Base-by-base conservation (phyloP, 2,113 vertebrate species). In the Oncorhynchus clarkii region DNA sequence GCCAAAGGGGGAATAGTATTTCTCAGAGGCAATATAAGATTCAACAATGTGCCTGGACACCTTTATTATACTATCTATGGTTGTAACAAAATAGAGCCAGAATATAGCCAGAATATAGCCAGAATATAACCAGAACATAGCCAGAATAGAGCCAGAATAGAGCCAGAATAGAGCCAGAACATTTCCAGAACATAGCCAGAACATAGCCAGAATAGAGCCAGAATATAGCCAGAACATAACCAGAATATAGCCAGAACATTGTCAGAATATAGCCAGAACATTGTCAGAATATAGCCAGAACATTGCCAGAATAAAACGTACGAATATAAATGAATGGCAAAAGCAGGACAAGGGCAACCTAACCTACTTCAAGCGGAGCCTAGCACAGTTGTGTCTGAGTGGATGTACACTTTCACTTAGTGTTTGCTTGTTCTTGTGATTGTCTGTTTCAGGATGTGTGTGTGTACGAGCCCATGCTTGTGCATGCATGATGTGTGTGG, bases 361-460 rank as follows among this genome's bases (percentile, higher is more conserved):
- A 67, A 67, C 65, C 65, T 29, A 67, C 59, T 24, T 24, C 1
- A 62, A 5, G 59, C 9, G 59, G n/a, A 24, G 16, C 51, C 59
- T 22, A 24, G 59, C 8, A 22, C 18, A 31, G 39, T 51, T 29
- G n/a, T 60, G 2, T 79, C 13, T 66, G 9, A 39, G 29, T 71
- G 66, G 75, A 59, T 78, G 6, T 34, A 26, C 39, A 39, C 39
- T 39, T 39, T 39, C 8, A 39, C 39, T 39, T 39, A 51, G 51
- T 60, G 45, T 60, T 27, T 34, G 29, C 13, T 3, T 74, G 67
- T 79, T 57, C 60, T 34, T 66, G 74, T 31, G 65, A 54, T 71
- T 73, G 64, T 72, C 64, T 45, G 72, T 64, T 48, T 74, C 59
- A 54, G 54, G 73, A 34, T 39, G 62, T 74, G 57, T 54, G 57